Evolutionary conservation across 2,888 invertebrate genomes (phyloP).

Genomic region (Melanchra persicariae): DNA sequence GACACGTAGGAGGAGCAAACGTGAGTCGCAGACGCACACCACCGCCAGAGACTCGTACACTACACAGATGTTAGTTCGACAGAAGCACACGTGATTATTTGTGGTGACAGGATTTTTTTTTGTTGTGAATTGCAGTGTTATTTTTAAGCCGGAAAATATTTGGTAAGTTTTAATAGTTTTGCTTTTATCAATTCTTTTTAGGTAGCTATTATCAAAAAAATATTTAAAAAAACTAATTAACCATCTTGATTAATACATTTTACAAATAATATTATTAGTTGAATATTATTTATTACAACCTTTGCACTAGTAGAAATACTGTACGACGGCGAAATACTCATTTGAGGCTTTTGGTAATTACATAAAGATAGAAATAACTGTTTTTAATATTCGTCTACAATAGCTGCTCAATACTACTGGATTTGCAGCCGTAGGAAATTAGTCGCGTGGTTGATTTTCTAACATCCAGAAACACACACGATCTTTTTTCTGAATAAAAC

Average conservation of each 20-base stretch:
- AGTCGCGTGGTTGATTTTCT: no score
- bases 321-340: no score
- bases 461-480: no score
- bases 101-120: constrained; percentile 43
- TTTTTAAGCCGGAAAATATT: constrained; percentile 22
- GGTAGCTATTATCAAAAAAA: not conserved
- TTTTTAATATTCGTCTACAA: no score
- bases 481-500: not conserved
- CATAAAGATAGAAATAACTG: not conserved
- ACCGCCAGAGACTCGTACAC: constrained; percentile 49
- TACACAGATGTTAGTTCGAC: constrained; percentile 51
- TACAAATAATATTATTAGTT: no score
- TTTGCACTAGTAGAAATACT: no score
- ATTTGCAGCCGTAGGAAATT: no score
- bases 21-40: constrained; percentile 63
- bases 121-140: constrained; percentile 53
- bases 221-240: not conserved
- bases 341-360: no score
- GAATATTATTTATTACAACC: no score
- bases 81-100: constrained; percentile 47
- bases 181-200: not conserved
- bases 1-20: constrained; percentile 69
- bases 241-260: not conserved
- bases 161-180: constrained; percentile 40
- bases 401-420: no score